Evolutionary conservation across 2,113 vertebrate genomes (phyloP).

Genomic region (Circaetus cinerascens): DNA sequence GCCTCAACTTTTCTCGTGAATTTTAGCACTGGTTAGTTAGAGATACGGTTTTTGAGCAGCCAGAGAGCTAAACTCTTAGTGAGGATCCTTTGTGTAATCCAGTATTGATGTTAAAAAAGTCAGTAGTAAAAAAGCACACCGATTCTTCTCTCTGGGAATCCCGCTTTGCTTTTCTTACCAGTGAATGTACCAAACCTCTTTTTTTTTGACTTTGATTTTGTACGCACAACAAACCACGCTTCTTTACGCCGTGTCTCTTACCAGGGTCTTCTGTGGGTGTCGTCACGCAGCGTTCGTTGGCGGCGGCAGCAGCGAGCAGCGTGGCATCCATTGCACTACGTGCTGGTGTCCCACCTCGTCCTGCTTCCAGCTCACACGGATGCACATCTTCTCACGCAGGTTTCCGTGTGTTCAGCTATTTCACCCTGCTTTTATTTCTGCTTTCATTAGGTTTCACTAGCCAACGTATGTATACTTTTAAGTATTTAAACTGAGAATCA

Average conservation of each 20-base stretch:
- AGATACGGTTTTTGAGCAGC: not conserved
- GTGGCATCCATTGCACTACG: not conserved
- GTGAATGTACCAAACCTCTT: not conserved
- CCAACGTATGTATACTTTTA: not conserved
- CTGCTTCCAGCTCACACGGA: not conserved
- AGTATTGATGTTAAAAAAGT: not conserved
- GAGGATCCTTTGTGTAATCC: not conserved
- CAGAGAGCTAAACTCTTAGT: not conserved
- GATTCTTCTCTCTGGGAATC: not conserved
- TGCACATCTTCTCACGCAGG: not conserved
- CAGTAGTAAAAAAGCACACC: not conserved
- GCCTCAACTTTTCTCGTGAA: not conserved
- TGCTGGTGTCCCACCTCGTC: not conserved
- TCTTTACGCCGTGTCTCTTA: not conserved
- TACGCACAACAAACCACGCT: not conserved
- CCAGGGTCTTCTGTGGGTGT: not conserved
- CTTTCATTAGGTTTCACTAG: not conserved
- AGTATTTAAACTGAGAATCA: not conserved
- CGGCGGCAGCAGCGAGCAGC: not conserved
- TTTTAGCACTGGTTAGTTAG: not conserved
- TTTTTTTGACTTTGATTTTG: not conserved
- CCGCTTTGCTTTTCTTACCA: not conserved
- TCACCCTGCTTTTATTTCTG: not conserved
- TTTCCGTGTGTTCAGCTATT: not conserved
- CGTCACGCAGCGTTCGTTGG: accelerated